phyloP scores from a whole-genome alignment of 2,797 vertebrate species.

The Cuniculus paca region DNA sequence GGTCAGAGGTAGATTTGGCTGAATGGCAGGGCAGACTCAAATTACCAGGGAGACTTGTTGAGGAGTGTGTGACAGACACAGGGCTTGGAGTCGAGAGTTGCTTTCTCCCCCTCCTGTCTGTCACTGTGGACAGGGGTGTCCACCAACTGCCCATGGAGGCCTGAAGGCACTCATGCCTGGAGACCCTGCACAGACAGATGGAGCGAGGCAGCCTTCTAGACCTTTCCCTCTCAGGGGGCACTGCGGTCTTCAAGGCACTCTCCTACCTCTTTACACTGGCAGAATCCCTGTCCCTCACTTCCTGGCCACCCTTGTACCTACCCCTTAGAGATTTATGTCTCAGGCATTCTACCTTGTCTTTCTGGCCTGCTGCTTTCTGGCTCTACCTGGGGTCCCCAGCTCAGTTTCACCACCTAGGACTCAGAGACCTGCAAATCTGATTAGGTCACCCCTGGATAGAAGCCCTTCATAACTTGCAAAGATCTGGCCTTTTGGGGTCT shows the following conservation, averaged over 20 bases:
- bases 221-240: neutral
- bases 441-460: neutral
- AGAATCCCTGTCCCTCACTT: neutral
- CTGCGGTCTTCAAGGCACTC: fast-evolving
- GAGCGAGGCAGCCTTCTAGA: neutral
- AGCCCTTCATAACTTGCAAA: neutral
- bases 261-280: neutral
- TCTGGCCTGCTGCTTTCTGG: neutral
- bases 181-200: neutral
- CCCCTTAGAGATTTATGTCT: neutral
- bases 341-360: neutral
- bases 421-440: neutral
- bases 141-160: neutral
- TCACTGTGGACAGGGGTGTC: neutral
- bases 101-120: neutral
- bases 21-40: neutral
- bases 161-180: too few relatives aligned
- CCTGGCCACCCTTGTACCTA: neutral
- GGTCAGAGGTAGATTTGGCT: neutral
- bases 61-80: neutral
- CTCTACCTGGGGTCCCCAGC: neutral
- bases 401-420: neutral
- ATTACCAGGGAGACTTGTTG: neutral
- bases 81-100: neutral
- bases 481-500: neutral